These are phyloP conservation scores for zebrafish (Danio rerio) DNA, from an alignment of 2,113 vertebrate genomes.

Conservation along the genomic window GRCz12tu NC_133181.1:51199501-51200000, in stretches of 20 bases:
- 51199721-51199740: neutral
- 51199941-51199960: no score
- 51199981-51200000: no score
- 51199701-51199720: neutral
- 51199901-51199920: no score
- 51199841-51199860: no score
- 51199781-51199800: no score
- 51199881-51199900: no score
- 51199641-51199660: neutral
- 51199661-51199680: neutral
- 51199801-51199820: no score
- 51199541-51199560: constrained; percentile 15
- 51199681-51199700: constrained; percentile 4
- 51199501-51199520: neutral
- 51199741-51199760: neutral
- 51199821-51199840: no score
- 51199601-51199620: constrained; percentile 6
- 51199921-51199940: no score
- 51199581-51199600: constrained; percentile 6
- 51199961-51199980: no score
- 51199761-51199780: neutral
- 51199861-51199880: no score
- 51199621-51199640: constrained; percentile 24
- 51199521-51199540: constrained; percentile 19
- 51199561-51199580: constrained; percentile 23